Percentiles rank a stretch among this genome's conserved stretches.
phyloP scores from a whole-genome alignment of 2,888 invertebrate species.

The Muscina levida region DNA sequence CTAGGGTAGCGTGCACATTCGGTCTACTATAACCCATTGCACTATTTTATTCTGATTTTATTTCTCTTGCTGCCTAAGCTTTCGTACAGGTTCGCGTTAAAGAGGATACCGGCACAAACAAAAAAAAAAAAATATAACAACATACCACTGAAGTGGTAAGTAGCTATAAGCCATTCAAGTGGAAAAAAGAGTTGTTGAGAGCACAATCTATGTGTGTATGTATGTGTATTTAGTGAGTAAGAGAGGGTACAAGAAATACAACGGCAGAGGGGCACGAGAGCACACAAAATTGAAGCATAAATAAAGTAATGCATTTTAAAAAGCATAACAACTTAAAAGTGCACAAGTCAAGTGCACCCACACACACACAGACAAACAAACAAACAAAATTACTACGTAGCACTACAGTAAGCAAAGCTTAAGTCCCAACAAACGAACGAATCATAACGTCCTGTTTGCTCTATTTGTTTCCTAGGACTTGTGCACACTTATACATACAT shows the following conservation, averaged over 20 bases:
- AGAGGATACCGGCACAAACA: slow-evolving; percentile 56
- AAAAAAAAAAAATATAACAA: no score
- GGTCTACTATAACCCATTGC: no score
- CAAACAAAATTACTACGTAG: slow-evolving; percentile 20
- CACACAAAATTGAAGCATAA: slow-evolving; percentile 55
- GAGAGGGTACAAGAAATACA: no score
- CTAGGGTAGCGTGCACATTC: no score
- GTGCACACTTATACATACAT: background rate
- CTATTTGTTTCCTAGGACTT: slow-evolving; percentile 7
- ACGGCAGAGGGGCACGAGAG: slow-evolving; percentile 2
- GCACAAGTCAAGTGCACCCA: slow-evolving; percentile 63
- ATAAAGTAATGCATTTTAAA: slow-evolving; percentile 64
- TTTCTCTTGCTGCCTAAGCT: slow-evolving; percentile 14
- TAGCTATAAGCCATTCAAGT: slow-evolving; percentile 58
- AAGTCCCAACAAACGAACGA: slow-evolving; percentile 1
- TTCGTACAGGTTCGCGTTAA: slow-evolving; percentile 15
- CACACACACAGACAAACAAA: slow-evolving; percentile 18
- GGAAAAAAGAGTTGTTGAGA: no score
- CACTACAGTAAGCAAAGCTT: slow-evolving; percentile 34
- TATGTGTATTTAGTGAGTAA: no score
- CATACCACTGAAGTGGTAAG: slow-evolving; percentile 51
- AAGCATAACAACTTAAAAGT: slow-evolving; percentile 65
- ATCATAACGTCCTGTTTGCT: background rate
- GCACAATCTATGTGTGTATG: no score
- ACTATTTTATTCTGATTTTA: slow-evolving; percentile 30